Evolutionary conservation across 2,113 vertebrate species (phyloP).

Genomic region (Tupaia chinensis): DNA sequence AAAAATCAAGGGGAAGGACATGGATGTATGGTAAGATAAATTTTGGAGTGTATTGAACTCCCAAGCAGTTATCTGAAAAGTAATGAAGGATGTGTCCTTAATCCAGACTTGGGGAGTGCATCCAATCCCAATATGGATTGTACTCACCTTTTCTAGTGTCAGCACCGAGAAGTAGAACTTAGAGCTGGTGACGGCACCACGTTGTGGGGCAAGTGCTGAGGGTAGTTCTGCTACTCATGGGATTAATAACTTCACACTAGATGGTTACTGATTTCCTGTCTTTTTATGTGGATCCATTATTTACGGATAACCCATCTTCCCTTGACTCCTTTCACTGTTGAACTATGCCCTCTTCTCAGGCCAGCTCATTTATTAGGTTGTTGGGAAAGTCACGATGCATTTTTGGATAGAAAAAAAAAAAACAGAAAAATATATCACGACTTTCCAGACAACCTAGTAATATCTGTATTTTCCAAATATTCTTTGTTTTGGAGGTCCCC

Average conservation of each 20-base stretch:
- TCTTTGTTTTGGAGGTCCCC: neutral
- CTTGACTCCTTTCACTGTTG: neutral
- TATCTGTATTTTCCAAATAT: neutral
- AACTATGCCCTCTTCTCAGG: neutral
- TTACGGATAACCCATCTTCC: neutral
- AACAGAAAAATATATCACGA: too few species aligned
- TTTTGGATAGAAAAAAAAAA: too few species aligned
- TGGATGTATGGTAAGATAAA: neutral
- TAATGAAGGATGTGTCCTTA: neutral
- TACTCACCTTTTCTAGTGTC: constrained; percentile 69
- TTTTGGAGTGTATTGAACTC: neutral
- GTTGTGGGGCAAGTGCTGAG: neutral
- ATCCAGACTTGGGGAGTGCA: neutral
- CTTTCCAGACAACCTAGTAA: neutral
- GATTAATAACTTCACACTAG: neutral
- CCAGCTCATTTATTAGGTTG: neutral
- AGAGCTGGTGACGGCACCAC: neutral
- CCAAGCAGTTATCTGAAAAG: constrained; percentile 23
- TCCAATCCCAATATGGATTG: neutral
- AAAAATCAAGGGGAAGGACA: constrained; percentile 40
- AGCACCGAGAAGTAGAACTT: constrained; percentile 27
- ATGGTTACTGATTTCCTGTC: neutral
- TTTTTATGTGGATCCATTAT: neutral
- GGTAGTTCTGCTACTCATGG: neutral
- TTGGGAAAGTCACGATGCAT: too few species aligned